A percentile compares a stretch with the other conserved stretches of the same genome.
Conservation (phyloP, 2,113 vertebrate genomes). For the Gila orcuttii region DNA sequence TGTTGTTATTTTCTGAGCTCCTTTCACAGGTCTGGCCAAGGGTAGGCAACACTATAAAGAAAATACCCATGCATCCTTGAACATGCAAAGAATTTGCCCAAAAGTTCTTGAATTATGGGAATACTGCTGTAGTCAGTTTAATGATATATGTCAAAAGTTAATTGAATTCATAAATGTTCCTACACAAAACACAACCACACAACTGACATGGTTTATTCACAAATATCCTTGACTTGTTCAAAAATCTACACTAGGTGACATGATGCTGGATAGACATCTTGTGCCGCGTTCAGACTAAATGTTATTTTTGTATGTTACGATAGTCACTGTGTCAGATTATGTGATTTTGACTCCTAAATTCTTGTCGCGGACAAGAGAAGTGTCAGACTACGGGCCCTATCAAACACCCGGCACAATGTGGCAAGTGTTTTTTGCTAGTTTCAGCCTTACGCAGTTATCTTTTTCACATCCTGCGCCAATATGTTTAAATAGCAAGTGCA, state of each 20-base stretch:
- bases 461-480: no score
- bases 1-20: neutral
- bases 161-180: neutral
- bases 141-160: neutral
- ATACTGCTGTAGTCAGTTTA: neutral
- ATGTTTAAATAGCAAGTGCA: no score
- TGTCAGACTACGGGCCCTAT: no score
- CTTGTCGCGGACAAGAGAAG: no score
- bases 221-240: neutral
- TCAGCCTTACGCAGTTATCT: no score
- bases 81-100: neutral
- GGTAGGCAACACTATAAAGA: neutral
- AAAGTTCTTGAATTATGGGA: neutral
- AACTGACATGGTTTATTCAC: neutral
- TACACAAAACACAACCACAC: slow-evolving; percentile 7
- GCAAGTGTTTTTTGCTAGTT: no score
- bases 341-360: no score
- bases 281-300: no score
- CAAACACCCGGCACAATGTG: no score
- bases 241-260: neutral
- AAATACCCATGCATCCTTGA: neutral
- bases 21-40: neutral
- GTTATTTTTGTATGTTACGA: no score
- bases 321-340: no score
- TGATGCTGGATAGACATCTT: no score